Evolutionary conservation across 1,140 invertebrate genomes (phyloP).

Genomic region (Drosophila ohnishii): DNA sequence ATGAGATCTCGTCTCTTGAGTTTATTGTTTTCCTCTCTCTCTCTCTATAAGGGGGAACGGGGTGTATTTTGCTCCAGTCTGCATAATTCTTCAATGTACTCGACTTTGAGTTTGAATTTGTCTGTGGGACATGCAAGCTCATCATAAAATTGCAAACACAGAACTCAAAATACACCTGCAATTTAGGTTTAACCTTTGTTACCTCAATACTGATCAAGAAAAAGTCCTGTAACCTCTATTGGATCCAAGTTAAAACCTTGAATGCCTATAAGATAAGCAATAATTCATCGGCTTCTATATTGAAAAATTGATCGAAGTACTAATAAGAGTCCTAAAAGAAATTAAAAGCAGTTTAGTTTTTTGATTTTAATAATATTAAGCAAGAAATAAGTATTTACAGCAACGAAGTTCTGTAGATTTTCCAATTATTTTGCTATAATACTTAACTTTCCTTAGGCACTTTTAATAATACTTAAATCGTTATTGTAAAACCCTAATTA

Average conservation of each 20-base stretch:
- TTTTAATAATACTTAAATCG: too few species aligned
- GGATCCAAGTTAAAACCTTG: not conserved
- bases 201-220: not conserved
- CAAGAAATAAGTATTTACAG: too few species aligned
- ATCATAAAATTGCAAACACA: conserved; percentile 10
- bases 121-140: conserved; percentile 3
- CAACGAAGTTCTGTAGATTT: too few species aligned
- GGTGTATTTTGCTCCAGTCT: not conserved
- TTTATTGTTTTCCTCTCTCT: conserved; percentile 31
- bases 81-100: not conserved
- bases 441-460: too few species aligned
- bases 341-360: too few species aligned
- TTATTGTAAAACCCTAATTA: too few species aligned
- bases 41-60: not conserved
- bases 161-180: not conserved
- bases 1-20: conserved; percentile 35
- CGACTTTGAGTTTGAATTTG: conserved; percentile 3
- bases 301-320: too few species aligned
- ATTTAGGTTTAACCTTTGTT: not conserved
- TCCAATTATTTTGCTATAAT: too few species aligned
- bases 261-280: not conserved
- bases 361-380: too few species aligned
- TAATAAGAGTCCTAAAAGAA: too few species aligned
- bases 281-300: not conserved
- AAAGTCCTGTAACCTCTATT: not conserved